Base-by-base conservation (phyloP, 2,113 vertebrate species). In the Balaenoptera acutorostrata region DNA sequence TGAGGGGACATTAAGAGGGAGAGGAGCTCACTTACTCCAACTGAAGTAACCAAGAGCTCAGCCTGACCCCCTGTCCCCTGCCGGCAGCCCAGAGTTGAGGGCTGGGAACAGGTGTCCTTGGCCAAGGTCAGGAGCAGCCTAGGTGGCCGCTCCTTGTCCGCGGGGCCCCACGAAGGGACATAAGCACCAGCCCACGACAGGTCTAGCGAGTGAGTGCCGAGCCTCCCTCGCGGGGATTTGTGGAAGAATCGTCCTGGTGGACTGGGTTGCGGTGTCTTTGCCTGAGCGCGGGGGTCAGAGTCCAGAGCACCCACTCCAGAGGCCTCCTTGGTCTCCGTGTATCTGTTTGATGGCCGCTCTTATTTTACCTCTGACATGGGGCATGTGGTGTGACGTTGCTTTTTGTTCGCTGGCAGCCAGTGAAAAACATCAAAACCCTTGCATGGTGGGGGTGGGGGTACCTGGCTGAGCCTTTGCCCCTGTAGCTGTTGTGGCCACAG, bases 121-220 rank as follows among this genome's bases (percentile, higher is more conserved):
- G 91, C 55, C 44, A 31, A 25, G 63, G n/a, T 66, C 17, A 5
- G 55, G 27, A 93, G 41, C 33, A 55, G 49, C n/a, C 21, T n/a
- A 31, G 18, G 64, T 44, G 61, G 49, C 27, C 13, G 14, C 27
- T 59, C 25, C 46, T 72, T n/a, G 7, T 82, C 33, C 18, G 2
- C 0, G 3, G 52, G 66, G 18, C 44, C 33, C 46, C 52, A 5
- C 39, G 12, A 77, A 52, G 4, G 1, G 57, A 64, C 64, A 10
- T 15, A 29, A 12, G 74, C 84, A 25, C 33, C 55, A 39, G 46
- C 14, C 36, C 55, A 77, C 15, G 36, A n/a, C 66, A 63, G 94
- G 14, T 23, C 27, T 57, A 25, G 52, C 8, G 1, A 44, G 31
- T 3, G 0, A 8, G 10, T 14, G 6, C 3, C 13, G 49, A 59